These are phyloP conservation scores for Caenorhabditis parvicauda DNA, from an alignment of 2,888 invertebrate genomes.

Conservation along the genomic window DNA sequence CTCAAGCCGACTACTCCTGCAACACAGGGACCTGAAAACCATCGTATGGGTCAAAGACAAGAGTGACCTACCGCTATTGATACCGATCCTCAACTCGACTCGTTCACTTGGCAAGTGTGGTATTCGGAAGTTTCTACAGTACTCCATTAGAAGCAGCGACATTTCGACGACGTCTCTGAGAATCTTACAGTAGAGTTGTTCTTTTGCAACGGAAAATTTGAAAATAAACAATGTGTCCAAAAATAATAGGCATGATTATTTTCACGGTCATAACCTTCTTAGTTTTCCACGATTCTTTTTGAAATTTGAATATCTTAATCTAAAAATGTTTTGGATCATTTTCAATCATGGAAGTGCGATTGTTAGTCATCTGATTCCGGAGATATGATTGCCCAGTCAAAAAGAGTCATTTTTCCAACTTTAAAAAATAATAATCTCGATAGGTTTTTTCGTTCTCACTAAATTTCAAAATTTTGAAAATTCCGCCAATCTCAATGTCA, in stretches of 20 bases:
- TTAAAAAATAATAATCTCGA: too few species aligned
- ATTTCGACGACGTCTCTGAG: conserved; percentile 49
- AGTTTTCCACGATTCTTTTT: background rate
- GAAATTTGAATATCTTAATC: too few species aligned
- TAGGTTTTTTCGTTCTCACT: background rate
- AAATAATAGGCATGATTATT: too few species aligned
- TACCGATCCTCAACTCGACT: conserved; percentile 52
- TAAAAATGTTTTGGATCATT: too few species aligned
- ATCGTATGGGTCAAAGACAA: background rate
- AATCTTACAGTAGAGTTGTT: background rate
- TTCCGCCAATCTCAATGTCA: background rate
- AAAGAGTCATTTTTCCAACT: too few species aligned
- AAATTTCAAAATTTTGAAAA: background rate
- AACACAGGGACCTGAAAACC: conserved; percentile 30
- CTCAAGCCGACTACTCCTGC: conserved; percentile 52
- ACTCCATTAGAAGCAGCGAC: conserved; percentile 49
- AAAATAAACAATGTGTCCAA: too few species aligned
- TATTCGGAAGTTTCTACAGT: conserved; percentile 39
- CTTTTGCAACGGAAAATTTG: too few species aligned
- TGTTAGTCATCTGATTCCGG: too few species aligned
- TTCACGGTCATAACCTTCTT: background rate
- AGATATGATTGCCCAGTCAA: too few species aligned
- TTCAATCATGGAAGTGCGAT: too few species aligned
- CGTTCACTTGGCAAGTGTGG: conserved; percentile 51
- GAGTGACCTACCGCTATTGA: conserved; percentile 44